phyloP scores from a whole-genome alignment of 2,113 vertebrate species.

The Colossoma macropomum region DNA sequence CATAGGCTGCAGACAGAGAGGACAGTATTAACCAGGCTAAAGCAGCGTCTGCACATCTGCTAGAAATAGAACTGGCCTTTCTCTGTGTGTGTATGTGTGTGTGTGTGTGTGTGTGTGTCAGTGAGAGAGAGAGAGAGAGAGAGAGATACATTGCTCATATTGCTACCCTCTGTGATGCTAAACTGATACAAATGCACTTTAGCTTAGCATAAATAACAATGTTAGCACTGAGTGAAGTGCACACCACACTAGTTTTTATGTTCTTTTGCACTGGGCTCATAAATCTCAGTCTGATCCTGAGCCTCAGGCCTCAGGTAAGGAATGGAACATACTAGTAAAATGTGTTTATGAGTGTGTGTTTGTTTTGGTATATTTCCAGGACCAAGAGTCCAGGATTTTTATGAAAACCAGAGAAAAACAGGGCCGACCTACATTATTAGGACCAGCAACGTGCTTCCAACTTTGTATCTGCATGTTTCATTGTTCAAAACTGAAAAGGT shows the following conservation, averaged over 20 bases:
- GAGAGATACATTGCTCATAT: too few species aligned
- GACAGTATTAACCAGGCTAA: not conserved
- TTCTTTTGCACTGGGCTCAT: conserved; percentile 22
- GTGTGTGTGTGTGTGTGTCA: conserved; percentile 34
- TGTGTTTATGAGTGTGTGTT: not conserved
- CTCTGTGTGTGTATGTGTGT: not conserved
- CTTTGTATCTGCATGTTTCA: too few species aligned
- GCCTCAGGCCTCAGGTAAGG: conserved; percentile 32
- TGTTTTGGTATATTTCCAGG: not conserved
- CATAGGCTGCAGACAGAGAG: not conserved
- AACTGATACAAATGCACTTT: not conserved
- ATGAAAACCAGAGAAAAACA: not conserved
- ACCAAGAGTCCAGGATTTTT: not conserved
- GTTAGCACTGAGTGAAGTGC: not conserved
- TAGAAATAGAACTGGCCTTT: not conserved
- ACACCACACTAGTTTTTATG: not conserved
- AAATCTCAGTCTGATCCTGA: conserved; percentile 14
- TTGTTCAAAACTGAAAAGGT: too few species aligned
- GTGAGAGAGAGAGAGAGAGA: too few species aligned
- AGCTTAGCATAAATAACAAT: not conserved
- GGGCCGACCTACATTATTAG: not conserved
- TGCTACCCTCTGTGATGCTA: too few species aligned
- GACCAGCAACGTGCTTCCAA: too few species aligned
- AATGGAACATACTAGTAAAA: not conserved
- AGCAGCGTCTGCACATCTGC: not conserved